These are phyloP conservation scores for Onychostoma macrolepis DNA, from an alignment of 2,113 vertebrate genomes.

Conservation along the genomic window DNA sequence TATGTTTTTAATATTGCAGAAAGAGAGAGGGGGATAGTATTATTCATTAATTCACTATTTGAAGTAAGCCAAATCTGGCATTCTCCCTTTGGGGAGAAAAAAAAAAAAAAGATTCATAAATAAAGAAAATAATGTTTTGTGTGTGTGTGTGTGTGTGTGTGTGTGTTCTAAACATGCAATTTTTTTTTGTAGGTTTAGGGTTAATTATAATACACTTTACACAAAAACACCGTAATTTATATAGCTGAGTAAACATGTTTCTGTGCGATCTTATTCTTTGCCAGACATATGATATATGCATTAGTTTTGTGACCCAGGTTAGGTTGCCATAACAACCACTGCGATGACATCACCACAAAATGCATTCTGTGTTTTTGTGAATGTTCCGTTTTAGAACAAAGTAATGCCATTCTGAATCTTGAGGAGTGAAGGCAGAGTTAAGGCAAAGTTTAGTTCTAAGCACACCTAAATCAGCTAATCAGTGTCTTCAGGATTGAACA, in stretches of 20 bases:
- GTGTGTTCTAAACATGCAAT: not conserved
- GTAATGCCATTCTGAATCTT: not conserved
- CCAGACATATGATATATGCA: slow-evolving; percentile 7
- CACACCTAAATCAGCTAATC: not conserved
- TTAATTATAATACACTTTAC: not conserved
- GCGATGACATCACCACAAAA: slow-evolving; percentile 35
- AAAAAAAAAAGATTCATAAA: not conserved
- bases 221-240: not conserved
- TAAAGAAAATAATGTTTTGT: not conserved
- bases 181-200: not conserved
- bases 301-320: slow-evolving; percentile 36
- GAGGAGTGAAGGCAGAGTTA: not conserved
- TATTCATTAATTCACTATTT: not conserved
- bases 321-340: slow-evolving; percentile 46
- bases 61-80: not conserved
- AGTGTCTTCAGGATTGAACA: not conserved
- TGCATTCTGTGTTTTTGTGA: not conserved
- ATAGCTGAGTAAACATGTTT: slow-evolving; percentile 7
- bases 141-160: not conserved
- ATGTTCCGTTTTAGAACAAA: slow-evolving; percentile 14
- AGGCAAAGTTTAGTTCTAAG: not conserved
- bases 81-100: not conserved
- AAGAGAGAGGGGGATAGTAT: not conserved
- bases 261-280: slow-evolving; percentile 2
- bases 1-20: not conserved